Conservation (phyloP, 2,113 vertebrate species). For the Carassius gibelio region DNA sequence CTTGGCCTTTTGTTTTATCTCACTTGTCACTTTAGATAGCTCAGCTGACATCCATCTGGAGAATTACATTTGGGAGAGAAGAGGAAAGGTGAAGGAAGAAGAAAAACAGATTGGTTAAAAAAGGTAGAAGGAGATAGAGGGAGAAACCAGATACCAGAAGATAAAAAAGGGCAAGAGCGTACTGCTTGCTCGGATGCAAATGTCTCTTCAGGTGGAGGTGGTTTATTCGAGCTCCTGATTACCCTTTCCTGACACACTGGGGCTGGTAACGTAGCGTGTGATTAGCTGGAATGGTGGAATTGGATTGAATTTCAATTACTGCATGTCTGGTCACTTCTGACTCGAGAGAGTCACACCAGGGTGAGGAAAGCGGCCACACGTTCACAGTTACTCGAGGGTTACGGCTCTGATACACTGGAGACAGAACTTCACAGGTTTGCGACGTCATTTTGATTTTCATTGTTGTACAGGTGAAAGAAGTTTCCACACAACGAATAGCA, state of each 20-base stretch:
- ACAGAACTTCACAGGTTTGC: conserved; percentile 4
- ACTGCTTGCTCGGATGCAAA: neutral
- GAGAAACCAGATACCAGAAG: conserved; percentile 5
- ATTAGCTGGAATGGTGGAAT: conserved; percentile 19
- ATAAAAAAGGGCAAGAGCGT: conserved; percentile 11
- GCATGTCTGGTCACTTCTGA: neutral
- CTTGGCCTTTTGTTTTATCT: conserved; percentile 30
- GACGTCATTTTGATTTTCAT: neutral
- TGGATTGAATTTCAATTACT: conserved; percentile 14
- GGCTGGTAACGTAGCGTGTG: conserved; percentile 19
- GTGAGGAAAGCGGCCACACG: neutral
- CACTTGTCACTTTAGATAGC: conserved; percentile 21
- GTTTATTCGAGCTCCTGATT: neutral
- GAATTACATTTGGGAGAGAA: neutral
- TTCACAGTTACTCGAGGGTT: neutral
- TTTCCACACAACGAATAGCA: neutral
- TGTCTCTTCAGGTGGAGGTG: neutral
- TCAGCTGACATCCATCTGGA: conserved; percentile 16
- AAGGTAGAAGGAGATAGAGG: neutral
- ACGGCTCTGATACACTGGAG: neutral
- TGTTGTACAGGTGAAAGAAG: neutral
- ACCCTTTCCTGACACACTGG: conserved; percentile 1
- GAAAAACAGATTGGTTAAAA: conserved; percentile 5
- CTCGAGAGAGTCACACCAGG: neutral
- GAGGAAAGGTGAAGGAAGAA: conserved; percentile 19